phyloP scores from a whole-genome alignment of 2,797 vertebrate genomes.

The Clarias laeviceps region DNA sequence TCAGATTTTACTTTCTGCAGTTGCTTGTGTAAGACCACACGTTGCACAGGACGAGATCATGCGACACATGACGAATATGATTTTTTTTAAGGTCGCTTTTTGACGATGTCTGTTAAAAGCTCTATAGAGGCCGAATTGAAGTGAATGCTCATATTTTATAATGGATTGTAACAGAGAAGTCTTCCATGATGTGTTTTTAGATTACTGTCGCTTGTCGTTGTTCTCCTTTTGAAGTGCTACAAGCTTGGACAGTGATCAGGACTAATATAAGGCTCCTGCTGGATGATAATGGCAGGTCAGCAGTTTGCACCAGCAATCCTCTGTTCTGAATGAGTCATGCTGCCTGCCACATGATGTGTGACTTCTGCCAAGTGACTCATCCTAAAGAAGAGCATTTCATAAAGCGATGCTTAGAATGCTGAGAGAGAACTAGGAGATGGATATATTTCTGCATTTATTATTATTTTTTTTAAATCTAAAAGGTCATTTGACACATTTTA shows the following conservation, averaged over 20 bases:
- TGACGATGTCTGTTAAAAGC: neutral
- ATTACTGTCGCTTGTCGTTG: neutral
- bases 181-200: neutral
- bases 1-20: too few relatives aligned
- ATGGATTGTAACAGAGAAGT: neutral
- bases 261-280: slow-evolving; percentile 51
- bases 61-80: too few relatives aligned
- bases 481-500: neutral
- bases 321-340: slow-evolving; percentile 72
- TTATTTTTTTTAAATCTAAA: neutral
- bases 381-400: slow-evolving; percentile 65
- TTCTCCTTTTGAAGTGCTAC: neutral
- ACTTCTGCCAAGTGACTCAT: slow-evolving; percentile 76
- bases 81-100: neutral
- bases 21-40: too few relatives aligned
- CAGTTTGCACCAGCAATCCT: slow-evolving; percentile 54
- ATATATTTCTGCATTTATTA: neutral
- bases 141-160: neutral
- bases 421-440: too few relatives aligned
- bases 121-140: neutral
- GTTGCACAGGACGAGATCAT: too few relatives aligned
- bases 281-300: slow-evolving; percentile 58
- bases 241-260: slow-evolving; percentile 31
- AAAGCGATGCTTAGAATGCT: slow-evolving; percentile 10
- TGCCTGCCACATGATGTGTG: slow-evolving; percentile 69